Evolutionary conservation across 92 coral and sea anemone species (phyloP).

Genomic region (Palythoa grandis): DNA sequence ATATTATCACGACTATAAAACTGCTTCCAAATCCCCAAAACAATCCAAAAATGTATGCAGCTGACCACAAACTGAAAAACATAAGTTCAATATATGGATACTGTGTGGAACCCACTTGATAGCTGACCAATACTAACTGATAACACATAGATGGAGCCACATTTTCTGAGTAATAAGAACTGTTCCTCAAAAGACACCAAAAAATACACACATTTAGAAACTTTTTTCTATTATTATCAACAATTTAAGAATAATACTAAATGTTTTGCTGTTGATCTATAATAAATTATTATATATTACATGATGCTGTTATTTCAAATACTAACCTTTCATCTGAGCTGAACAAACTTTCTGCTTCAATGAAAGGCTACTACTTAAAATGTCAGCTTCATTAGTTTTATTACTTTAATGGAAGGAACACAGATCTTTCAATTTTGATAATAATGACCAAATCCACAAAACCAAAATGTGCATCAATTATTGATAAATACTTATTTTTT

Average conservation of each 20-base stretch:
- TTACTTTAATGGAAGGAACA: not conserved
- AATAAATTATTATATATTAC: too few species aligned
- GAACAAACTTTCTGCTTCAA: too few species aligned
- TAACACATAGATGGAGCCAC: not conserved
- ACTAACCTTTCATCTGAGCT: too few species aligned
- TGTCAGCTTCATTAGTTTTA: too few species aligned
- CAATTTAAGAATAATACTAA: too few species aligned
- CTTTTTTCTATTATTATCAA: not conserved
- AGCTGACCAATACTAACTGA: not conserved
- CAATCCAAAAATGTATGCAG: not conserved
- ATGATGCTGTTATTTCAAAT: too few species aligned
- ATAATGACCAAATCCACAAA: not conserved
- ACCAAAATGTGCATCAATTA: not conserved
- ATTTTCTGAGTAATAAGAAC: not conserved
- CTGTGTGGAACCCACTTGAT: conserved; percentile 1
- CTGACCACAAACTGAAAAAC: not conserved
- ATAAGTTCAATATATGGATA: not conserved
- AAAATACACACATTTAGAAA: not conserved
- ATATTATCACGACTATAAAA: not conserved
- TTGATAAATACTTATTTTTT: not conserved
- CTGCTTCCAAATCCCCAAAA: not conserved
- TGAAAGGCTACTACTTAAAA: too few species aligned
- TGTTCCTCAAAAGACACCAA: conserved; percentile 3
- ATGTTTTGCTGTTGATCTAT: too few species aligned
- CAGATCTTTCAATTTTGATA: not conserved